Conservation (phyloP, 2,113 vertebrate species). For the Sinocyclocheilus grahami region DNA sequence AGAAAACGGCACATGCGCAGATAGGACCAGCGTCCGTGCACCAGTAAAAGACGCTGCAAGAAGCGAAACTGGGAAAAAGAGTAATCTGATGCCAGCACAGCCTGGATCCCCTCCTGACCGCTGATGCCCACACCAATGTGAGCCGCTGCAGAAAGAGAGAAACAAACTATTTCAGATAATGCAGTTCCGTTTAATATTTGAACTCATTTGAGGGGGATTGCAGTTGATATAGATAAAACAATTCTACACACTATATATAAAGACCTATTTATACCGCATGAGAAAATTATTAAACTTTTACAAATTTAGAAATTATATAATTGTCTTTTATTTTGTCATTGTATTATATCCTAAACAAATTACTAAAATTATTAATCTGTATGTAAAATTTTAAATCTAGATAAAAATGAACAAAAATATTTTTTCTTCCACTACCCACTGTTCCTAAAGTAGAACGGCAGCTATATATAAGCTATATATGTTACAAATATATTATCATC, state of each 20-base stretch:
- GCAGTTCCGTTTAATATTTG: not conserved
- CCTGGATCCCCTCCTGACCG: slow-evolving; percentile 95
- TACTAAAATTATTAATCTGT: too few relatives aligned
- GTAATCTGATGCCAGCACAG: slow-evolving; percentile 90
- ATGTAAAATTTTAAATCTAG: too few relatives aligned
- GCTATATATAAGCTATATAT: too few relatives aligned
- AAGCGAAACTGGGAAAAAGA: slow-evolving; percentile 97
- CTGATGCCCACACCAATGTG: slow-evolving; percentile 96
- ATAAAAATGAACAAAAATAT: too few relatives aligned
- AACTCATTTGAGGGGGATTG: not conserved
- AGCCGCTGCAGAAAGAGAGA: slow-evolving; percentile 74
- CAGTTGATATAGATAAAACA: not conserved
- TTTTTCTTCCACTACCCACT: too few relatives aligned
- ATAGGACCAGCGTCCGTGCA: slow-evolving; percentile 96
- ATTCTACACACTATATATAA: too few relatives aligned
- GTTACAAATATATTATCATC: not conserved
- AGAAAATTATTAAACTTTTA: too few relatives aligned
- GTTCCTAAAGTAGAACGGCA: too few relatives aligned
- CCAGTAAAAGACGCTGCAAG: slow-evolving; percentile 91
- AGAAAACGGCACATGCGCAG: slow-evolving; percentile 97
- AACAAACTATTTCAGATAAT: not conserved
- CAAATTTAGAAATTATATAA: too few relatives aligned
- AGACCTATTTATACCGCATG: too few relatives aligned
- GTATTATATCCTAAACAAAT: not conserved
- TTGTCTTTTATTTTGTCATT: not conserved